Evolutionary conservation across 1,140 invertebrate genomes (phyloP), one percentile per base, ranked within the genome.

Genomic region (Bradysia coprophila): DNA sequence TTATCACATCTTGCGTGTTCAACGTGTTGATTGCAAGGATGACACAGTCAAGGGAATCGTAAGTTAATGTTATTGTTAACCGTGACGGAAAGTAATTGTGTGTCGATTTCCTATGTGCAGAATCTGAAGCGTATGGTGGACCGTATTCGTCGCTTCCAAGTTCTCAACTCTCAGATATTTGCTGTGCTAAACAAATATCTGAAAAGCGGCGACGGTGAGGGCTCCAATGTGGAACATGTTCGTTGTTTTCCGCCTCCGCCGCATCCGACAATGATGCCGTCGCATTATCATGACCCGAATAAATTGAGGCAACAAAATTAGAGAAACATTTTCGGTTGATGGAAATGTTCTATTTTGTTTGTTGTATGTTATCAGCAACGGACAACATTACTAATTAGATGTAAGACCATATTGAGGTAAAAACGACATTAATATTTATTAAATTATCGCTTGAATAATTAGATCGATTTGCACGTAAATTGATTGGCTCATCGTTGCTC

Each of bases 121-220:
- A 83, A 86, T 50, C 66, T 98, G 48, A 95, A 95, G 56, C 73
- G 84, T 43, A 95, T 98, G 89, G 91, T 96, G 38, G 94, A 98
- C 64, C 73, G 95, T 47, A 95, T 98, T 51, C 73, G 94, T 40
- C 76, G 94, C 43, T 97, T 98, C 65, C 94, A 98, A 70, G 91
- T 98, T 44, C 67, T 98, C 33, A 98, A 98, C 66, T 95, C 90
- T 38, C 94, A 98, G 68, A 96, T 98, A 45, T 98, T 98, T 67
- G 87, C 92, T 16, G 85, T 94, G 33, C 70, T 99, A 21, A 92
- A 94, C 63, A 95, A 97, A 61, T 96, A 94, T 66, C 67, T 98
- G 24, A 88, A 87, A 55, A 79, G 79, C 21, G 75, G 75, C 42
- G 85, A 89, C 50, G 73, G 75, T 44, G 81, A 90, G 54, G 77